These are phyloP conservation scores for Drosophila pseudotalamancana DNA, from an alignment of 2,888 invertebrate genomes.

Conservation along the genomic window DNA sequence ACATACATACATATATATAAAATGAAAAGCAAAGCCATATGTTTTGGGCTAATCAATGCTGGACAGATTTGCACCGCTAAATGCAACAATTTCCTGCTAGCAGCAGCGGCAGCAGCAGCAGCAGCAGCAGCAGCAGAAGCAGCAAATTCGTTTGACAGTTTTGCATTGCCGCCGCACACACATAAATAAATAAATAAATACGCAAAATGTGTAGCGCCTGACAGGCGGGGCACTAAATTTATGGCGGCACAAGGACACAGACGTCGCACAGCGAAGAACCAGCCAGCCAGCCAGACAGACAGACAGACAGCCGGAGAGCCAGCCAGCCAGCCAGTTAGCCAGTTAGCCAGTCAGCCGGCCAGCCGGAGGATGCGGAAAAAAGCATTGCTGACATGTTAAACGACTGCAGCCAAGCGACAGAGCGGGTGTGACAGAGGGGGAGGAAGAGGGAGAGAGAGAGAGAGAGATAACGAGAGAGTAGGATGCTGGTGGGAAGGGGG, in stretches of 20 bases:
- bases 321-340: constrained; percentile 36
- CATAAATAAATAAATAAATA: constrained; percentile 71
- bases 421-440: neutral
- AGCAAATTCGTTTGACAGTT: constrained; percentile 69
- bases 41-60: constrained; percentile 59
- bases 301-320: too few relatives aligned
- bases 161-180: constrained; percentile 47
- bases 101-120: constrained; percentile 14
- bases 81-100: constrained; percentile 70
- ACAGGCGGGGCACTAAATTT: constrained; percentile 74
- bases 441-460: neutral
- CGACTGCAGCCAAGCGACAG: constrained; percentile 62
- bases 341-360: too few relatives aligned
- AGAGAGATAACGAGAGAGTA: neutral
- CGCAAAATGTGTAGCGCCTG: constrained; percentile 71
- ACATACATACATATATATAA: too few relatives aligned
- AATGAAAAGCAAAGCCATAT: constrained; percentile 42
- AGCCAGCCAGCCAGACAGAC: constrained; percentile 32
- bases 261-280: constrained; percentile 62
- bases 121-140: constrained; percentile 12
- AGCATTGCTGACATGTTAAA: constrained; percentile 72
- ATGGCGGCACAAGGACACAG: constrained; percentile 76
- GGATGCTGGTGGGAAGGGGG: too few relatives aligned
- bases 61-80: constrained; percentile 63
- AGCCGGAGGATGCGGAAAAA: constrained; percentile 29